These are phyloP conservation scores for Myrmecobius fasciatus DNA, from an alignment of 2,113 vertebrate species.

Conservation along the genomic window DNA sequence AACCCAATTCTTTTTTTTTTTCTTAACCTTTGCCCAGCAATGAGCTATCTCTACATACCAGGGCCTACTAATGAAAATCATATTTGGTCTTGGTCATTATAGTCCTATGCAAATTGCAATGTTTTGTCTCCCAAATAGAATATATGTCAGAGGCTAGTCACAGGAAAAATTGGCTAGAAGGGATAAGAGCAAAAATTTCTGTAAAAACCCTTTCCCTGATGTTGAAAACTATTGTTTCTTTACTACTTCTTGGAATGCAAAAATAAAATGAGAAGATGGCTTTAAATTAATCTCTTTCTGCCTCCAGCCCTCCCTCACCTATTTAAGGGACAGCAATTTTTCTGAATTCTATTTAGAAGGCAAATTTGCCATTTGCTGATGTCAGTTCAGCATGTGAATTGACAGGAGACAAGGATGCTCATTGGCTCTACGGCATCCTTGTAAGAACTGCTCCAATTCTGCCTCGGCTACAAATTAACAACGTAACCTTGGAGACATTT, in stretches of 20 bases:
- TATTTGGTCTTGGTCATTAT: not conserved
- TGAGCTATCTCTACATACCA: not conserved
- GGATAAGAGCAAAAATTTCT: conserved; percentile 7
- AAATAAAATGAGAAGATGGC: conserved; percentile 4
- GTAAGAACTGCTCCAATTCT: conserved; percentile 10
- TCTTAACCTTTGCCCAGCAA: not conserved
- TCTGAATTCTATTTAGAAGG: not conserved
- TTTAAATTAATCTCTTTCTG: not conserved
- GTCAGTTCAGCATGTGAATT: not conserved
- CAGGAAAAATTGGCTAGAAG: not conserved
- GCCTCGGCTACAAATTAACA: conserved; percentile 34
- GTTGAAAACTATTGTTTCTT: not conserved
- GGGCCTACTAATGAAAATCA: not conserved
- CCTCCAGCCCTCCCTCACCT: not conserved
- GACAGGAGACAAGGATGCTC: not conserved
- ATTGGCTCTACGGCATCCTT: not conserved
- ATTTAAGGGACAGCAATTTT: not conserved
- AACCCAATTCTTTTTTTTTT: not conserved
- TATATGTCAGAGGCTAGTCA: not conserved
- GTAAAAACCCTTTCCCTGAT: not conserved
- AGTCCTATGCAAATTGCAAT: not conserved
- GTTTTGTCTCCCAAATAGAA: not conserved
- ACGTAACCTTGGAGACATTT: not conserved
- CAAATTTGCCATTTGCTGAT: not conserved
- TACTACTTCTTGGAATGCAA: not conserved